These are phyloP conservation scores for Characodon lateralis DNA, from an alignment of 2,797 vertebrate species.

Conservation along the genomic window DNA sequence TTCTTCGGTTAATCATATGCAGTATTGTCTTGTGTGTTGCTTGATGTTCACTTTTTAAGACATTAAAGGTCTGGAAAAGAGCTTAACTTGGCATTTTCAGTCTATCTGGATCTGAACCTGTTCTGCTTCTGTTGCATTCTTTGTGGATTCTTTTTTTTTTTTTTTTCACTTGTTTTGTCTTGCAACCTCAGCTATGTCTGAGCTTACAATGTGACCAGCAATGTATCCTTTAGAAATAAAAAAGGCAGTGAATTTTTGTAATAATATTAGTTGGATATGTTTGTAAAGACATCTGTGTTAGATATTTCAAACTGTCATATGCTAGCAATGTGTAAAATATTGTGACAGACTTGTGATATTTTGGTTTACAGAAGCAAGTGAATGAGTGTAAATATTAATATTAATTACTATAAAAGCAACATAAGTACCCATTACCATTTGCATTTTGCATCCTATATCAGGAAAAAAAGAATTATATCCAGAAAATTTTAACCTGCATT, in stretches of 20 bases:
- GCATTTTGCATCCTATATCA: conserved; percentile 80
- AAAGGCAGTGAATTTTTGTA: conserved; percentile 75
- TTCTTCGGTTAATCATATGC: conserved; percentile 62
- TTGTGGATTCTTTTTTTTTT: background rate
- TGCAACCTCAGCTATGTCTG: conserved; percentile 76
- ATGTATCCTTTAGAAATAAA: conserved; percentile 72
- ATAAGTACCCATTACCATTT: conserved; percentile 74
- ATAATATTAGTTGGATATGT: conserved; percentile 85
- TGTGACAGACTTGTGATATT: conserved; percentile 90
- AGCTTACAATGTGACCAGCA: conserved; percentile 79
- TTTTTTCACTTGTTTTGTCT: conserved; percentile 65
- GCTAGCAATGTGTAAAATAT: conserved; percentile 95
- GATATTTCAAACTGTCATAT: conserved; percentile 90
- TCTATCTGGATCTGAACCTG: conserved; percentile 37
- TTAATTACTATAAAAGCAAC: conserved; percentile 78
- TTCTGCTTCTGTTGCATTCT: conserved; percentile 60
- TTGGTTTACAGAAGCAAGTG: conserved; percentile 88
- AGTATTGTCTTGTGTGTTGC: conserved; percentile 48
- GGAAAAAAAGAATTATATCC: conserved; percentile 59
- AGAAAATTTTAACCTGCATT: conserved; percentile 79
- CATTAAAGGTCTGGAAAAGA: background rate
- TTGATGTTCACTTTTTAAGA: conserved; percentile 6
- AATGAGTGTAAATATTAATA: conserved; percentile 90
- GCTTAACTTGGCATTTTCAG: background rate
- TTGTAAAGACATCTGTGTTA: conserved; percentile 90